phyloP scores from a whole-genome alignment of 2,797 vertebrate species.

The Epinephelus malabaricus region DNA sequence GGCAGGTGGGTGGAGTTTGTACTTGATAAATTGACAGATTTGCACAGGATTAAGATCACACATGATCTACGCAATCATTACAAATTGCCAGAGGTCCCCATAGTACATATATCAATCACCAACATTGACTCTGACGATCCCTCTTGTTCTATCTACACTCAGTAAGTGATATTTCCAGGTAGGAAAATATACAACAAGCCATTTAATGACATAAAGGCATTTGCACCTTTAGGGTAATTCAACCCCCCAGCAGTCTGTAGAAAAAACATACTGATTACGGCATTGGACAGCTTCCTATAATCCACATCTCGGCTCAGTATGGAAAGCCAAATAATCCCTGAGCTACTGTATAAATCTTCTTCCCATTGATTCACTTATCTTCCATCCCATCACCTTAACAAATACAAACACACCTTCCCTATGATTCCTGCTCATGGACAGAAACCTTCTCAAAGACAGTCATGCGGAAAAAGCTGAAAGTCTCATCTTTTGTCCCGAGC shows the following conservation, averaged over 20 bases:
- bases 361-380: constrained; percentile 32
- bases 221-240: not conserved
- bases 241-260: not conserved
- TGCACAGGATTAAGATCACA: too few relatives aligned
- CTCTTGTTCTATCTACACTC: too few relatives aligned
- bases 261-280: constrained; percentile 13
- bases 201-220: constrained; percentile 11
- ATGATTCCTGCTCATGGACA: not conserved
- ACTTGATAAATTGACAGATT: too few relatives aligned
- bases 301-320: constrained; percentile 5
- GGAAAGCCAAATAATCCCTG: not conserved
- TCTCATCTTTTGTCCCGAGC: constrained; percentile 20
- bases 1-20: too few relatives aligned
- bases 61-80: too few relatives aligned
- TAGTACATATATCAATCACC: too few relatives aligned
- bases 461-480: not conserved
- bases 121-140: too few relatives aligned
- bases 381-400: constrained; percentile 13
- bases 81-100: too few relatives aligned
- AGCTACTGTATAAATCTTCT: constrained; percentile 7
- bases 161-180: too few relatives aligned
- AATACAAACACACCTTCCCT: constrained; percentile 4
- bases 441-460: constrained; percentile 8
- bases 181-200: not conserved
- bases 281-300: constrained; percentile 29